Conservation (phyloP, 2,113 vertebrate species). For the Eubucco bourcierii region DNA sequence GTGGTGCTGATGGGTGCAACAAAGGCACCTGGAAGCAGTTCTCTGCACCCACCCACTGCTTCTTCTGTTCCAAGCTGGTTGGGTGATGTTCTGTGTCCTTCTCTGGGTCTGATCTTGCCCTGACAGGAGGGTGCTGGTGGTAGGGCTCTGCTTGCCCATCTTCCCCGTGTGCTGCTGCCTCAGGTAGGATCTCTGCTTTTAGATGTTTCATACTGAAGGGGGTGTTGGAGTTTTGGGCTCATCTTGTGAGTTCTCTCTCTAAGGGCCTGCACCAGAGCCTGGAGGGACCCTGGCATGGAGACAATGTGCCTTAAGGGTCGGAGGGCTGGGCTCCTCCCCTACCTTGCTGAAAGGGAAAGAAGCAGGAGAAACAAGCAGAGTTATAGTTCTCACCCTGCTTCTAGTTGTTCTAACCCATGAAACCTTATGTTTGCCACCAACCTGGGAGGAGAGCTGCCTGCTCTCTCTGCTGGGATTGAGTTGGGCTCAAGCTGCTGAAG, state of each 20-base stretch:
- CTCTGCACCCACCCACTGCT: fast-evolving
- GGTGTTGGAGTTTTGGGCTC: fast-evolving
- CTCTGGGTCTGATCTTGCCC: fast-evolving
- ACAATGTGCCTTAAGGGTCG: fast-evolving
- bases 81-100: fast-evolving
- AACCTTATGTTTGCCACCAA: fast-evolving
- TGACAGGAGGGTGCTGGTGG: fast-evolving
- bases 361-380: fast-evolving
- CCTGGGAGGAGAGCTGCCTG: fast-evolving
- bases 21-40: not conserved
- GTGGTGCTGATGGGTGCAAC: not conserved
- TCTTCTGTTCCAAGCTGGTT: fast-evolving
- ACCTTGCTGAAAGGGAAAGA: not conserved
- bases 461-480: fast-evolving
- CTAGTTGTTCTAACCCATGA: fast-evolving
- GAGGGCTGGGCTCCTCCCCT: too few species aligned
- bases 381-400: too few species aligned
- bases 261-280: fast-evolving
- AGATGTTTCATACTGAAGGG: fast-evolving
- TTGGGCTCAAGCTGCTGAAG: not conserved
- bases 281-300: not conserved
- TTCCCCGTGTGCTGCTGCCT: fast-evolving
- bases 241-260: not conserved
- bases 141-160: fast-evolving
- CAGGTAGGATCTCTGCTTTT: not conserved